Conservation (phyloP, 2,888 invertebrate genomes). For the Andrena flavipes region DNA sequence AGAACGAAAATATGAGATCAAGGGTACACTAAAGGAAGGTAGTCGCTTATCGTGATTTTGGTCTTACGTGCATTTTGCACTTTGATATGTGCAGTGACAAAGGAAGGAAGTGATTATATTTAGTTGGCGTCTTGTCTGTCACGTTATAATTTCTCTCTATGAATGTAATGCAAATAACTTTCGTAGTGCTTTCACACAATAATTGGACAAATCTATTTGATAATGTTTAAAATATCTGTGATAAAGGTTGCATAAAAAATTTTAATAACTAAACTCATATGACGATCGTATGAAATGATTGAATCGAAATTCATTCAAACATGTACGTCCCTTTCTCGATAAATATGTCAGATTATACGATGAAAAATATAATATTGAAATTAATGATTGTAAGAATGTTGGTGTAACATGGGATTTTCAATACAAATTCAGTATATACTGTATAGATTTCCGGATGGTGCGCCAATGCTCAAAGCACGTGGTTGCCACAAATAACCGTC, state of each 20-base stretch:
- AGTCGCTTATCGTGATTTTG: slow-evolving; percentile 6
- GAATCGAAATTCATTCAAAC: background rate
- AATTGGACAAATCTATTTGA: background rate
- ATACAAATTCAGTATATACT: slow-evolving; percentile 42
- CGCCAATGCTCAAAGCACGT: slow-evolving; percentile 68
- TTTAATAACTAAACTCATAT: too few species aligned
- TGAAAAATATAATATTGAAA: background rate
- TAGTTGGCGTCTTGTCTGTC: background rate
- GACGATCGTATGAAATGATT: background rate
- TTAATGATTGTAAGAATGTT: too few species aligned
- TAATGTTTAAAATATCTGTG: background rate
- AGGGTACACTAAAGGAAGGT: slow-evolving; percentile 69
- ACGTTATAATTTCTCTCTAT: too few species aligned
- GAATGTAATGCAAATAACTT: background rate
- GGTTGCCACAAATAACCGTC: slow-evolving; percentile 72
- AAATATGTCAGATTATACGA: background rate
- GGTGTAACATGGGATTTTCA: slow-evolving; percentile 6
- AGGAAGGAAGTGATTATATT: background rate
- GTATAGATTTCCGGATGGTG: slow-evolving; percentile 44
- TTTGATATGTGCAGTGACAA: background rate
- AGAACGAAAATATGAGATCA: slow-evolving; percentile 72
- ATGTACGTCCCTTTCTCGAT: background rate
- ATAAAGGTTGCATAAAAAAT: too few species aligned
- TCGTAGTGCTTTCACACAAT: background rate
- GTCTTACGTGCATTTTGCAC: background rate